Base-by-base conservation (phyloP, 2,797 vertebrate species). In the Podargus strigoides region DNA sequence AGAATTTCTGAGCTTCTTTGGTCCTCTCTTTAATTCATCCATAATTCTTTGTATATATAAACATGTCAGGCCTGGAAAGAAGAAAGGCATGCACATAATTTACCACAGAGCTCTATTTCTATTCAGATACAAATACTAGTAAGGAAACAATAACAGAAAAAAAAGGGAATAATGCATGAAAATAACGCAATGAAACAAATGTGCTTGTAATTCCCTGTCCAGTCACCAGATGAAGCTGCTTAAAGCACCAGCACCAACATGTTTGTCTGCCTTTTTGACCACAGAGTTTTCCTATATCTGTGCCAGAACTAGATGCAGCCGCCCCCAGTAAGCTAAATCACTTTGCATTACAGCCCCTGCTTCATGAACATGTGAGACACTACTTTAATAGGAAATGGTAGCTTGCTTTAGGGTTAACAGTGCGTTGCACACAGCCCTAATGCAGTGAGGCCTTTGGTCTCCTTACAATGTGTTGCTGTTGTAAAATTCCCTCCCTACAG, bases 321-420 rank as follows among this genome's bases (percentile, higher is more conserved):
- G 79, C 47, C 81, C 50, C 47, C 73, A 86, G 21, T 3, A 27
- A 93, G 83, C 73, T 93, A 70, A 93, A 89, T 85, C 78, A 75
- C 23, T 20, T 28, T 52, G 79, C 50, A 30, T 44, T 27, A 24
- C 62, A 76, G 85, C 21, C 59, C 58, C 73, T 30, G 66, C 8
- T 67, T 36, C 76, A 68, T 7, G 50, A 76, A 55, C 46, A 16
- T 26, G 36, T 12, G 5, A 93, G 93, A 84, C 76, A 41, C 55
- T 84, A 63, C 96, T 96, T 90, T 93, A 95, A 96, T 84, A 96
- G 92, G 94, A 87, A 94, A 96, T 53, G 72, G 84, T 27, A 73
- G 67, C 78, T 85, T 37, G 58, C 79, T 88, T 55, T 23, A 84
- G 76, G 2, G 0, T 7, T 47, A 44, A 17, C 46, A 37, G 47